These are phyloP conservation scores for Pelobates cultripes DNA, from an alignment of 2,797 vertebrate species.

Conservation along the genomic window DNA sequence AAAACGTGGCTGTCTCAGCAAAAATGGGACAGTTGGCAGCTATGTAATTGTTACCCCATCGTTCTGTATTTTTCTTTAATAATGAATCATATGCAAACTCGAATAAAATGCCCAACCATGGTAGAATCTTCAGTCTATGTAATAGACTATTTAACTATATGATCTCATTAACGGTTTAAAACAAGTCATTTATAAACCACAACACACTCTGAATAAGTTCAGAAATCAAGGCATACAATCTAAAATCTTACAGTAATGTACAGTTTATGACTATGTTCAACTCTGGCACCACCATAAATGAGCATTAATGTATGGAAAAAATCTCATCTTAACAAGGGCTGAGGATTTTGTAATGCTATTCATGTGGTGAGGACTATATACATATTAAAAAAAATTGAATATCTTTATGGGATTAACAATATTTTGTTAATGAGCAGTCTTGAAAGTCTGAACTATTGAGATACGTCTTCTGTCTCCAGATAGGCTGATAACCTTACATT, in stretches of 20 bases:
- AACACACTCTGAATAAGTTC: neutral
- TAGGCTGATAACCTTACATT: constrained; percentile 58
- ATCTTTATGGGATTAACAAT: constrained; percentile 59
- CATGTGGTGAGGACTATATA: constrained; percentile 53
- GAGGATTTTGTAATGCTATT: constrained; percentile 59
- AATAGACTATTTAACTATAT: too few relatives aligned
- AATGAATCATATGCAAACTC: too few relatives aligned
- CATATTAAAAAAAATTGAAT: constrained; percentile 55
- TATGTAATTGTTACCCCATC: too few relatives aligned
- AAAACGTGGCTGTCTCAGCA: too few relatives aligned
- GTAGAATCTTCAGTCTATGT: too few relatives aligned
- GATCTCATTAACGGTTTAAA: neutral
- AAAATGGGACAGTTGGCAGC: too few relatives aligned
- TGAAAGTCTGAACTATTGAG: constrained; percentile 56
- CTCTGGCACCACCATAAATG: constrained; percentile 30
- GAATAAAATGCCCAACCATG: too few relatives aligned
- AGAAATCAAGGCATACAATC: neutral
- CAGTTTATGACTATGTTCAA: neutral
- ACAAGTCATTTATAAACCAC: neutral
- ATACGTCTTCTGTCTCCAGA: constrained; percentile 62
- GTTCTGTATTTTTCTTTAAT: too few relatives aligned
- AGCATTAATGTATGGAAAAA: constrained; percentile 51
- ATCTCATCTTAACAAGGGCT: constrained; percentile 58
- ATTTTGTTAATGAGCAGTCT: constrained; percentile 62
- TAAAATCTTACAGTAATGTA: neutral